phyloP scores from a whole-genome alignment of 2,888 invertebrate genomes.

The Cantharis rustica region DNA sequence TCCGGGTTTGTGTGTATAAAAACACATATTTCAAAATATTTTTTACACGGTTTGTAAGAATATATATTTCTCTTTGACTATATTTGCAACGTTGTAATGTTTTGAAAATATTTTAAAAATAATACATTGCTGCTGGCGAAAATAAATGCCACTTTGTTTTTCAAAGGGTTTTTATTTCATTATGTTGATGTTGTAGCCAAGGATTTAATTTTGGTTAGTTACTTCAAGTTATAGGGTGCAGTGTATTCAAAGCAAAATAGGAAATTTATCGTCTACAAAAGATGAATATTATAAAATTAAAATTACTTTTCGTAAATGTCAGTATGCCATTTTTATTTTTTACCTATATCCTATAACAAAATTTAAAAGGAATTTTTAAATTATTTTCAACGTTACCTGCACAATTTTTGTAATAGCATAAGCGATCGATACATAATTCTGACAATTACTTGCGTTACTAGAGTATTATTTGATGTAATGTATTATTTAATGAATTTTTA shows the following conservation, averaged over 20 bases:
- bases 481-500: neutral
- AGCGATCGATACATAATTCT: neutral
- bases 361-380: neutral
- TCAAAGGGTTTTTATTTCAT: slow-evolving; percentile 4
- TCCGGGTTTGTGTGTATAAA: too few species aligned
- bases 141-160: neutral
- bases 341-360: neutral
- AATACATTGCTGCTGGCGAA: neutral
- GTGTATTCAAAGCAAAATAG: slow-evolving; percentile 5
- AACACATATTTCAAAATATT: too few species aligned
- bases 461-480: neutral
- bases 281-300: slow-evolving; percentile 1
- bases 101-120: neutral
- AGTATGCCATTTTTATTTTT: neutral
- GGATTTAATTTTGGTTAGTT: slow-evolving; percentile 14
- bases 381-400: neutral
- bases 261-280: slow-evolving; percentile 5
- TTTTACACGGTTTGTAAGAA: neutral
- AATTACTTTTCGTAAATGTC: neutral
- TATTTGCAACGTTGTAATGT: neutral
- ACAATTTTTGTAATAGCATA: neutral
- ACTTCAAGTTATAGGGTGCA: slow-evolving; percentile 7
- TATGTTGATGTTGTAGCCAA: neutral
- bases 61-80: neutral
- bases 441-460: neutral